A percentile compares a stretch with the other conserved stretches of the same genome.
phyloP scores from a whole-genome alignment of 1,140 invertebrate species.

The Leptopilina boulardi region DNA sequence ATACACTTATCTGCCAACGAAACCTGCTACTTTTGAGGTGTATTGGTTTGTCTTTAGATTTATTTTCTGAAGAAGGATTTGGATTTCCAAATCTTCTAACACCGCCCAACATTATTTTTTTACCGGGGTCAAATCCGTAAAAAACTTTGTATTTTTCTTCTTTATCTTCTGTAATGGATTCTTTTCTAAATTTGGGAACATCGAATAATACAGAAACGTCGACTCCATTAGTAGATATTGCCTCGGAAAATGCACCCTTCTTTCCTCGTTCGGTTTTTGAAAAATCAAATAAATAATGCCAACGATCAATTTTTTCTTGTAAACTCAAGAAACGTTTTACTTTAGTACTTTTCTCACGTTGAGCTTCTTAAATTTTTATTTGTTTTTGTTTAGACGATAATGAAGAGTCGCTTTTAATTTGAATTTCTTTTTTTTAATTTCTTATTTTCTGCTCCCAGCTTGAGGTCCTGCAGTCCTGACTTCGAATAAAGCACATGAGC shows the following conservation, averaged over 20 bases:
- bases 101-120: neutral
- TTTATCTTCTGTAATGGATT: neutral
- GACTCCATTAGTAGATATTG: neutral
- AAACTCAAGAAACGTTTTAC: neutral
- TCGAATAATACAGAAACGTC: neutral
- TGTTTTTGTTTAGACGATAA: neutral
- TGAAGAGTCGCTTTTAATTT: too few relatives aligned
- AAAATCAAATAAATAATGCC: neutral
- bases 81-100: neutral
- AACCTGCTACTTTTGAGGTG: too few relatives aligned
- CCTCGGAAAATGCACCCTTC: neutral
- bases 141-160: neutral
- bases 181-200: neutral
- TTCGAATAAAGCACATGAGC: too few relatives aligned
- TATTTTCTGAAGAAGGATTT: neutral
- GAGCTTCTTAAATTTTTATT: neutral
- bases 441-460: too few relatives aligned
- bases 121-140: neutral
- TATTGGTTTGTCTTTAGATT: neutral
- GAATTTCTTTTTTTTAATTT: too few relatives aligned
- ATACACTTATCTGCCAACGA: too few relatives aligned
- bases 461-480: too few relatives aligned
- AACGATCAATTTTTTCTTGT: neutral
- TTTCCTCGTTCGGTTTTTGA: neutral
- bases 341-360: neutral